Percentiles rank a stretch among this genome's conserved stretches.
Evolutionary conservation across 2,113 vertebrate species (phyloP).

Genomic region (Muntiacus reevesi): DNA sequence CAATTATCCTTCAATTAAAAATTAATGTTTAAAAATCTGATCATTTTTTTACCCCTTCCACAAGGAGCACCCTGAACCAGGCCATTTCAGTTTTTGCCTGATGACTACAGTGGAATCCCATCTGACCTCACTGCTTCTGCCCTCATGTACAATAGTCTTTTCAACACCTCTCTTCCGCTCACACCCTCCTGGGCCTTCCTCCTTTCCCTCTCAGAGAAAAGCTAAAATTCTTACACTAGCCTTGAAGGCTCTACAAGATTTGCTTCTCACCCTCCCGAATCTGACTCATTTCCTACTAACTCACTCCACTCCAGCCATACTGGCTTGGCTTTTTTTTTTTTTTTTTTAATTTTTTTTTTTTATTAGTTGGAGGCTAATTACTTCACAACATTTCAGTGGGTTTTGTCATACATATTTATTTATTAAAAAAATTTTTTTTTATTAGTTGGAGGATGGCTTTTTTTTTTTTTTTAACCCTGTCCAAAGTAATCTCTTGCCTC

Average conservation of each 20-base stretch:
- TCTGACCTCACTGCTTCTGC: background rate
- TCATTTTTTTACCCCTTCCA: background rate
- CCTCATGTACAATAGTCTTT: background rate
- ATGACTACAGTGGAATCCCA: background rate
- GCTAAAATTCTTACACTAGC: background rate
- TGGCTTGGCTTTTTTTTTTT: background rate
- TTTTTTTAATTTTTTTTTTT: too few species aligned
- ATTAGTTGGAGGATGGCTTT: too few species aligned
- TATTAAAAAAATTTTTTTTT: too few species aligned
- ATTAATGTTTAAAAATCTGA: background rate
- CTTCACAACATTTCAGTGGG: too few species aligned
- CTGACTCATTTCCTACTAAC: constrained; percentile 37
- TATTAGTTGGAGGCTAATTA: too few species aligned
- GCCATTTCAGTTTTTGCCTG: background rate
- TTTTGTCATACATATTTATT: too few species aligned
- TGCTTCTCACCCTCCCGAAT: background rate
- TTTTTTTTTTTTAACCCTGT: background rate
- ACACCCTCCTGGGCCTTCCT: background rate
- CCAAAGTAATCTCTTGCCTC: background rate
- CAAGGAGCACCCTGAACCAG: background rate
- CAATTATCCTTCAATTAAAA: background rate
- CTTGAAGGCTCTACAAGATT: background rate
- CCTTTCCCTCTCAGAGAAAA: background rate
- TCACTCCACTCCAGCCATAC: background rate
- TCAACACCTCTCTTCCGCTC: background rate